These are phyloP conservation scores for Beris chalybata DNA, from an alignment of 2,888 invertebrate genomes.

Conservation along the genomic window DNA sequence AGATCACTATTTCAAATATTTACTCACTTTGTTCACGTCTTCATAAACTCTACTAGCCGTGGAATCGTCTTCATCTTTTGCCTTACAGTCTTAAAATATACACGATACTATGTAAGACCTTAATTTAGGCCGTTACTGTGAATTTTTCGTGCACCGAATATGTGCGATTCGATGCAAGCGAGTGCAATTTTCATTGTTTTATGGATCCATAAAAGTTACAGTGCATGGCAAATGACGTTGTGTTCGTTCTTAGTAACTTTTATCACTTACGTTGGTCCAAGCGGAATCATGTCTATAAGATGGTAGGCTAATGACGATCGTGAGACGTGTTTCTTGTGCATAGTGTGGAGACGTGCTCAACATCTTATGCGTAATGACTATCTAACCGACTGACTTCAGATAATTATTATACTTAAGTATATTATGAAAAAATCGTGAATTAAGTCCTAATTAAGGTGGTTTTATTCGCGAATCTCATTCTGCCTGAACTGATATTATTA, in stretches of 20 bases:
- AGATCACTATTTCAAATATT: too few species aligned
- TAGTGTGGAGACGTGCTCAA: conserved; percentile 25
- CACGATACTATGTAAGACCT: background rate
- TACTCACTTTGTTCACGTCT: too few species aligned
- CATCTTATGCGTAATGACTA: conserved; percentile 28
- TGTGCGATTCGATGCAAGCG: conserved; percentile 19
- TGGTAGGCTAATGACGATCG: conserved; percentile 32
- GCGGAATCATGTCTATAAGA: conserved; percentile 7
- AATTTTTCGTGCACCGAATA: conserved; percentile 29
- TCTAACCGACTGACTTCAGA: conserved; percentile 12
- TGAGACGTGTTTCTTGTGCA: conserved; percentile 30
- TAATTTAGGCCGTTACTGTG: background rate
- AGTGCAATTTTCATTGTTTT: conserved; percentile 32
- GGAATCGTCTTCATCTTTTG: background rate
- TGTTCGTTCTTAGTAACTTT: conserved; percentile 16
- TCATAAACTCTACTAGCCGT: too few species aligned
- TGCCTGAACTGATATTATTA: too few species aligned
- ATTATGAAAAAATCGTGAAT: conserved; percentile 29
- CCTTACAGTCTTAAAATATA: background rate
- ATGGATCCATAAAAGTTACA: conserved; percentile 36
- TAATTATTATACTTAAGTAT: conserved; percentile 19
- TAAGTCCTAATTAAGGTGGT: conserved; percentile 28
- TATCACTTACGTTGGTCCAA: conserved; percentile 15
- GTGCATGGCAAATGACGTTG: conserved; percentile 34
- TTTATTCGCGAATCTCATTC: background rate